Evolutionary conservation across 2,113 vertebrate species (phyloP), one percentile per base, ranked within the genome.

Genomic region (Lepisosteus oculatus): DNA sequence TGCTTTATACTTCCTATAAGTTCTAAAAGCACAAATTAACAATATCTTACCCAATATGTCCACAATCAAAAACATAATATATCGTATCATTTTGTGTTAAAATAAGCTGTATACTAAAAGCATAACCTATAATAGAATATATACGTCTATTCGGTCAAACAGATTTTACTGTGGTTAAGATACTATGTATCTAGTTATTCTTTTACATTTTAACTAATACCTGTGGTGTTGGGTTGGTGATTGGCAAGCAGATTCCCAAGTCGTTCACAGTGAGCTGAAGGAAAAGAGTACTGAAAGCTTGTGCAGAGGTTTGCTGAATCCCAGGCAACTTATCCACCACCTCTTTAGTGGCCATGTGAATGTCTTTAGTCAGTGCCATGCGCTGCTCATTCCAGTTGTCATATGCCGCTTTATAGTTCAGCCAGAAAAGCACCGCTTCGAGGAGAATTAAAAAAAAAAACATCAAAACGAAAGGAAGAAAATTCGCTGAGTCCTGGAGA

Each of bases 321-420:
- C 95, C 97, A 13, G 97, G 97, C 67, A 99, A 85, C 91, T 98
- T 98, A 76, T 99, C 97, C 63, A 99, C 97, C 72, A 99, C 95
- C 82, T 99, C 97, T 79, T 97, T 98, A 0, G 97, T 99, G 77
- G 97, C 97, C 95, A 98, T 88, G 63, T 99, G 97, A 81, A 99
- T 95, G 80, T 99, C 97, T 61, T 96, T 98, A 85, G 97, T 95
- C 55, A 99, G 90, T 68, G 97, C 97, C 94, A 99, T 74, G 43
- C 97, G 91, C 82, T 99, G 97, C 73, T 99, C 97, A 47, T 99
- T 99, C 97, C 97, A 99, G 82, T 98, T 98, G 84, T 99, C 97
- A 64, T 99, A 99, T 0, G 97, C 97, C 8, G 97, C 97, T 74
- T 99, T 99, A 86, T 99, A 99, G 85, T 99, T 99, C 79, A 99